These are phyloP conservation scores for Entelurus aequoreus DNA, from an alignment of 2,113 vertebrate species.

Conservation along the genomic window DNA sequence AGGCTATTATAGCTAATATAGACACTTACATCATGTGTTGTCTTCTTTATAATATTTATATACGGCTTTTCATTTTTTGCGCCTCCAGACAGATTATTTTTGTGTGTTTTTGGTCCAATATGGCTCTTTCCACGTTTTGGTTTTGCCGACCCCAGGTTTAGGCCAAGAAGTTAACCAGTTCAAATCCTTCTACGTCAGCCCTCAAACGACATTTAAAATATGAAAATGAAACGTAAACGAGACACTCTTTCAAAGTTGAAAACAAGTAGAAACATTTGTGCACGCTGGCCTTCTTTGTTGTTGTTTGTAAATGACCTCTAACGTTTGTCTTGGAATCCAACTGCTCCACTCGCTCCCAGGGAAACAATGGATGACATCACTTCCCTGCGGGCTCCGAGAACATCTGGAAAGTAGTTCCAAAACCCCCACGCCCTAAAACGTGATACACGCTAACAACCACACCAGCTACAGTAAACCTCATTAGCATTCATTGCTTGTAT, in stretches of 20 bases:
- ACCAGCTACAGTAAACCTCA: background rate
- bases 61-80: no score
- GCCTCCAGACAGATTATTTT: no score
- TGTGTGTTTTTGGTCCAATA: no score
- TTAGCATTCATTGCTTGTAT: background rate
- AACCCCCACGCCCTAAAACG: conserved; percentile 24
- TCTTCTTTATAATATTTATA: no score
- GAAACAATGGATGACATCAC: conserved; percentile 60
- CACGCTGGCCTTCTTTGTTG: background rate
- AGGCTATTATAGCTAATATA: no score
- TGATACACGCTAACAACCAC: conserved; percentile 4
- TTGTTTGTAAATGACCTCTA: background rate
- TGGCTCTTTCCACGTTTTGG: no score
- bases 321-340: background rate
- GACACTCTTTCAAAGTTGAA: background rate
- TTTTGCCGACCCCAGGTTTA: background rate
- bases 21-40: no score
- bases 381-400: conserved; percentile 45
- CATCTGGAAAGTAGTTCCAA: conserved; percentile 59
- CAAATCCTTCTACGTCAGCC: background rate
- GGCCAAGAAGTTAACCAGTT: background rate
- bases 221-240: background rate
- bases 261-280: background rate
- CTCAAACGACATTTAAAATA: background rate
- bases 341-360: conserved; percentile 2